Percentiles rank a stretch among this genome's conserved stretches.
These are phyloP conservation scores for Geotrupes spiniger DNA, from an alignment of 2,888 invertebrate genomes.

Conservation along the genomic window DNA sequence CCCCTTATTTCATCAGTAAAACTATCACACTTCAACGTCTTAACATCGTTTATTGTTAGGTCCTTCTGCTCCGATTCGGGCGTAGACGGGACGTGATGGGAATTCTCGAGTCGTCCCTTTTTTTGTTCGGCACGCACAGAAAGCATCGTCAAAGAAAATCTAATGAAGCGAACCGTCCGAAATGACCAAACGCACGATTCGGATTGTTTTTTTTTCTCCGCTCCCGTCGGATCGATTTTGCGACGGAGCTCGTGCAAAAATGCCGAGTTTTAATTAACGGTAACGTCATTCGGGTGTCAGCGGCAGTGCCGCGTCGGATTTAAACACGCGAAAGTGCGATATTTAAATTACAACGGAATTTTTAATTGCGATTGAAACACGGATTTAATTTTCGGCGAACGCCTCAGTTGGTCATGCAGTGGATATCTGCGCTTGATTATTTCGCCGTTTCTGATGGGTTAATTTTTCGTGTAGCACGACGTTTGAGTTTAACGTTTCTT, in stretches of 20 bases:
- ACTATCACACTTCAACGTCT: slow-evolving; percentile 39
- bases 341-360: background rate
- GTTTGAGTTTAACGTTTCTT: too few relatives aligned
- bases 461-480: too few relatives aligned
- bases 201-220: too few relatives aligned
- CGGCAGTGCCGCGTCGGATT: background rate
- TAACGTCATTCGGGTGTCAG: slow-evolving; percentile 1
- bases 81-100: slow-evolving; percentile 34
- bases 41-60: slow-evolving; percentile 41
- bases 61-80: slow-evolving; percentile 37
- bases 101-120: slow-evolving; percentile 13
- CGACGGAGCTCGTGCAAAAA: background rate
- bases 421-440: too few relatives aligned
- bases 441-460: too few relatives aligned
- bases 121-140: background rate
- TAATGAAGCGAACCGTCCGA: slow-evolving; percentile 2
- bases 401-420: too few relatives aligned
- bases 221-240: too few relatives aligned
- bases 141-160: background rate
- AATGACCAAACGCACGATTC: too few relatives aligned
- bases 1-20: slow-evolving; percentile 33
- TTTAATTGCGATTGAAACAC: slow-evolving; percentile 3
- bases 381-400: too few relatives aligned
- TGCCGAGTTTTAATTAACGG: slow-evolving; percentile 2
- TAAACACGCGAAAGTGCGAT: slow-evolving; percentile 2